phyloP scores from a whole-genome alignment of 2,888 invertebrate species.

The Adela reaumurella region DNA sequence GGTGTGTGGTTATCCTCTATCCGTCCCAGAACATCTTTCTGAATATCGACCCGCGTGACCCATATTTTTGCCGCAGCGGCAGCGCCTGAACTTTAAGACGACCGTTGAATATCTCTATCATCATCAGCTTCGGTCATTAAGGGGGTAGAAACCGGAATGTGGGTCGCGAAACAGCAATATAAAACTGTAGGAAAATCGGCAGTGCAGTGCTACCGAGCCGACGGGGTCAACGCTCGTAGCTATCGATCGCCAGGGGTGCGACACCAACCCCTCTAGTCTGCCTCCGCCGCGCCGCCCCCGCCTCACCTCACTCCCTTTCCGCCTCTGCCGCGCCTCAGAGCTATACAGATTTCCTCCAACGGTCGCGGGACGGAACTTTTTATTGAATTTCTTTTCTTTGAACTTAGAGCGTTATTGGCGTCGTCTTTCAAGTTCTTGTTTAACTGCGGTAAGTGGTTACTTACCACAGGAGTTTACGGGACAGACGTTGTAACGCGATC shows the following conservation, averaged over 20 bases:
- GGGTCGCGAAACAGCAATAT: slow-evolving; percentile 20
- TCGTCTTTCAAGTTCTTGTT: neutral
- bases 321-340: slow-evolving; percentile 25
- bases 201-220: slow-evolving; percentile 37
- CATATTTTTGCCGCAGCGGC: no score
- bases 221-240: slow-evolving; percentile 43
- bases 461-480: no score
- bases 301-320: slow-evolving; percentile 14
- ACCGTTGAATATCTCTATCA: no score
- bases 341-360: slow-evolving; percentile 7
- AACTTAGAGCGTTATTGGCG: neutral
- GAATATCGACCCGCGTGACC: no score
- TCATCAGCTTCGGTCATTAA: no score
- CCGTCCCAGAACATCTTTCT: no score
- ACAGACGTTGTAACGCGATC: no score
- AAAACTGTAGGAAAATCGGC: slow-evolving; percentile 22
- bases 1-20: no score
- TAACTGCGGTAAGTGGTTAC: no score
- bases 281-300: slow-evolving; percentile 29
- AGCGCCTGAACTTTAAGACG: no score
- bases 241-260: slow-evolving; percentile 46
- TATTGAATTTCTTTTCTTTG: neutral
- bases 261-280: slow-evolving; percentile 33
- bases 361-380: neutral
- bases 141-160: no score